Evolutionary conservation across 2,797 vertebrate genomes (phyloP).

Genomic region (Sardinella longiceps): DNA sequence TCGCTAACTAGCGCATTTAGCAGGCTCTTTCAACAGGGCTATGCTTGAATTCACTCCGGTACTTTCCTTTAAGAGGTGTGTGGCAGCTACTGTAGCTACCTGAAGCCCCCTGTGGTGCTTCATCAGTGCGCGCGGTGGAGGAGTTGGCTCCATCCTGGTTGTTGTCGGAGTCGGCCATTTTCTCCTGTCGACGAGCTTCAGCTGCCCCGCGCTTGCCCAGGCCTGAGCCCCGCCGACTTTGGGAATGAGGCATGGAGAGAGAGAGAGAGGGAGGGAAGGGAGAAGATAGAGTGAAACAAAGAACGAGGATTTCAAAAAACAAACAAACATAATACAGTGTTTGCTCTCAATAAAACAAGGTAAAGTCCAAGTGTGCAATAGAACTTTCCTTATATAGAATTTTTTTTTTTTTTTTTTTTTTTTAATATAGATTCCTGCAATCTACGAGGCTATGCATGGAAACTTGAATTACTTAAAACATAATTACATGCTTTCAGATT

Average conservation of each 20-base stretch:
- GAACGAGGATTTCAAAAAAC: not conserved
- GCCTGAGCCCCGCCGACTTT: conserved; percentile 99
- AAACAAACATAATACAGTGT: too few species aligned
- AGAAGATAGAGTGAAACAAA: conserved; percentile 32
- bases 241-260: conserved; percentile 20
- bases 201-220: conserved; percentile 99
- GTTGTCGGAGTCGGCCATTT: conserved; percentile 99
- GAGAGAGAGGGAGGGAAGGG: not conserved
- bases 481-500: not conserved
- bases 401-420: too few species aligned
- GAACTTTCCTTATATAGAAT: too few species aligned
- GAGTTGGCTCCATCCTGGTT: conserved; percentile 97
- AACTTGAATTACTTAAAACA: too few species aligned
- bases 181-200: conserved; percentile 99
- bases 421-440: too few species aligned
- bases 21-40: too few species aligned
- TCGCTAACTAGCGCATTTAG: too few species aligned
- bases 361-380: too few species aligned
- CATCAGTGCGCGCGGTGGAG: conserved; percentile 91
- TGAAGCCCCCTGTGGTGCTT: conserved; percentile 95
- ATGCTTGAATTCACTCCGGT: too few species aligned
- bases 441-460: too few species aligned
- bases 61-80: too few species aligned
- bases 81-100: conserved; percentile 74
- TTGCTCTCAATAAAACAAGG: too few species aligned